Evolutionary conservation across 1,140 invertebrate genomes (phyloP).

Genomic region (Prorops nasuta): DNA sequence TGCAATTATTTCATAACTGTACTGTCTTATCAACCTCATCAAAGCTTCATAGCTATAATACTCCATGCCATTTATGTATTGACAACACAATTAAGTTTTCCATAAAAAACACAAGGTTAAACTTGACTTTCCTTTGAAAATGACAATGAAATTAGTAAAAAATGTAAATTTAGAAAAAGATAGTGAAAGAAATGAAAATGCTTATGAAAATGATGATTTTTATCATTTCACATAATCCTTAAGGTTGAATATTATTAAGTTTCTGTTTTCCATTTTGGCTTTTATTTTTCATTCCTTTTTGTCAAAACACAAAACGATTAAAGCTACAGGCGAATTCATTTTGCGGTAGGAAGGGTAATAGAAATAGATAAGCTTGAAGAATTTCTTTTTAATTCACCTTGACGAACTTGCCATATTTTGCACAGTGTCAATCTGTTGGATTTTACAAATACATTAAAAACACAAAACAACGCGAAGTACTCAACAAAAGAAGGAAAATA

Average conservation of each 20-base stretch:
- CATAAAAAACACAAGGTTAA: neutral
- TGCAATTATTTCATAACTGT: slow-evolving; percentile 12
- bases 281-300: neutral
- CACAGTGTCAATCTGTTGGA: neutral
- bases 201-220: too few relatives aligned
- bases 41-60: neutral
- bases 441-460: too few relatives aligned
- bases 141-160: neutral
- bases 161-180: too few relatives aligned
- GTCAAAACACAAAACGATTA: neutral
- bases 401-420: slow-evolving; percentile 40
- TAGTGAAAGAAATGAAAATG: too few relatives aligned
- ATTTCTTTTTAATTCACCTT: slow-evolving; percentile 28
- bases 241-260: too few relatives aligned
- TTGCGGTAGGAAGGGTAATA: neutral
- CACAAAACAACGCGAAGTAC: too few relatives aligned
- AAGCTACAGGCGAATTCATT: neutral
- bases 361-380: neutral
- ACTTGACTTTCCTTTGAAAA: neutral
- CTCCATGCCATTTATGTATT: too few relatives aligned
- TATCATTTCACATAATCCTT: too few relatives aligned
- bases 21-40: slow-evolving; percentile 6
- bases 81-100: too few relatives aligned
- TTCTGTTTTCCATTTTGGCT: too few relatives aligned
- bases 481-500: too few relatives aligned